Conservation (phyloP, 2,113 vertebrate genomes). For the Corvus moneduloides region DNA sequence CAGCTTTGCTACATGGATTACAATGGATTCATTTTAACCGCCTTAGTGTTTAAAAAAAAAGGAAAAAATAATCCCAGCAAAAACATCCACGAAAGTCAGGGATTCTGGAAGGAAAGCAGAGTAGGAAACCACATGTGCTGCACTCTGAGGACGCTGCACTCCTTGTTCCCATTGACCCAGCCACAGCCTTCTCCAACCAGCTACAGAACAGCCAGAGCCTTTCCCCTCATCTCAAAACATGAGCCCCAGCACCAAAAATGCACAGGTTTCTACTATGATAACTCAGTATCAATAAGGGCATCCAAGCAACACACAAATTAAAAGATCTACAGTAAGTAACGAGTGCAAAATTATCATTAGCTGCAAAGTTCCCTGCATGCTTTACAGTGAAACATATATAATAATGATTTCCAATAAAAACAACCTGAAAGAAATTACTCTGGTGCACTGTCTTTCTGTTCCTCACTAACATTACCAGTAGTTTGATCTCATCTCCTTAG, state of each 20-base stretch:
- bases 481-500: background rate
- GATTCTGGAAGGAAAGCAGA: background rate
- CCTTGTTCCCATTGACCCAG: accelerated
- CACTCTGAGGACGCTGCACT: background rate
- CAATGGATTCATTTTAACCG: slow-evolving; percentile 9
- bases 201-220: background rate
- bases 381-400: background rate
- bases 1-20: slow-evolving; percentile 24
- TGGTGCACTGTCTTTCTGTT: background rate
- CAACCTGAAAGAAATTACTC: background rate
- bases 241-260: slow-evolving; percentile 18
- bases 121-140: background rate
- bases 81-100: background rate
- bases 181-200: background rate
- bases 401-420: background rate
- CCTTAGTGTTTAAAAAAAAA: background rate
- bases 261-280: background rate
- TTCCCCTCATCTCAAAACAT: background rate
- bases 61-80: background rate
- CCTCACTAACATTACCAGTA: background rate
- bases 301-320: background rate
- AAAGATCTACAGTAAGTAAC: background rate
- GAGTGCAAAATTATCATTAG: background rate
- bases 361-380: background rate
- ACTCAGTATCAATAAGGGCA: background rate